Conservation (phyloP, 2,113 vertebrate species). For the Cavia porcellus region DNA sequence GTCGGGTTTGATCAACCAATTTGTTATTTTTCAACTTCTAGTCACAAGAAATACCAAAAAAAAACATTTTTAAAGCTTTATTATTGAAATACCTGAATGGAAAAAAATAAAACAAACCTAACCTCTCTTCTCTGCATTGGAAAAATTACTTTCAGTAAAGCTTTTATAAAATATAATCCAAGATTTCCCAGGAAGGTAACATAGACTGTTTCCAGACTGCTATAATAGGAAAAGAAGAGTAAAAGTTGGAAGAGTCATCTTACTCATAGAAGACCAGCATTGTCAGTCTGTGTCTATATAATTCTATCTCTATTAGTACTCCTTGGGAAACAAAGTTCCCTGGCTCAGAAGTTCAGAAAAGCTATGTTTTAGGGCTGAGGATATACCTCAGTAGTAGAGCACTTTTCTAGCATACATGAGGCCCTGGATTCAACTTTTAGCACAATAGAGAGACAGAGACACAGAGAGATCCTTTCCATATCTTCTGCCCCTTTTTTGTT, state of each 20-base stretch:
- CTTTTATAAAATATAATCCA: background rate
- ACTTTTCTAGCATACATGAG: background rate
- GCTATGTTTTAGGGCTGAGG: background rate
- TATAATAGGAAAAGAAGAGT: background rate
- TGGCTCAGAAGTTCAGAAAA: slow-evolving; percentile 38
- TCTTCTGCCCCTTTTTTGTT: background rate
- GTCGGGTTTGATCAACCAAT: slow-evolving; percentile 15
- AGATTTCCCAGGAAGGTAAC: slow-evolving; percentile 44
- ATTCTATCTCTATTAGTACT: background rate
- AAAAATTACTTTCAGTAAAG: slow-evolving; percentile 55
- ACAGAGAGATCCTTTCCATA: background rate
- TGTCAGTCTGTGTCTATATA: background rate
- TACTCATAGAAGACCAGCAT: background rate
- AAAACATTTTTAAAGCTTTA: slow-evolving; percentile 59
- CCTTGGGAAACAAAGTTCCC: background rate
- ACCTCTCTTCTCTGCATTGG: background rate
- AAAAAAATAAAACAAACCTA: slow-evolving; percentile 11
- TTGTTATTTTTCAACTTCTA: slow-evolving; percentile 59
- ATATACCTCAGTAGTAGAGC: background rate
- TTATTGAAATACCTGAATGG: slow-evolving; percentile 41
- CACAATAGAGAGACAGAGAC: background rate
- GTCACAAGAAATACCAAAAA: slow-evolving; percentile 53
- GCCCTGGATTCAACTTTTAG: background rate
- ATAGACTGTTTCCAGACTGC: background rate
- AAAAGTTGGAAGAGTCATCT: background rate